Base-by-base conservation (phyloP, 1,140 invertebrate genomes). In the Drosophila equinoxialis region DNA sequence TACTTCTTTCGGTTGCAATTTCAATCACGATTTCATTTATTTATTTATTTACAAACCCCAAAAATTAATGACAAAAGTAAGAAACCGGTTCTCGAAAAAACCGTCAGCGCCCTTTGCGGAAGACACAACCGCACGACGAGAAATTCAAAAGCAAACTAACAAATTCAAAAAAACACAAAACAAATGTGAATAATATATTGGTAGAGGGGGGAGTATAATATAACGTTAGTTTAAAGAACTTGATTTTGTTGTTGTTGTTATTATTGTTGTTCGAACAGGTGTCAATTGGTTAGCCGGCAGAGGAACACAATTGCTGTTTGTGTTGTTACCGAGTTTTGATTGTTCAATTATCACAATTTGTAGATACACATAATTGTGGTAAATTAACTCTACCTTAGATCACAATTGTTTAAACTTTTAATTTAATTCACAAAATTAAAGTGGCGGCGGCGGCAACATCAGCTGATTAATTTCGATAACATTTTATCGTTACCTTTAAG, bases 121-220 rank as follows among this genome's bases (percentile, higher is more conserved):
- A 74, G 65, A 79, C 84, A 86, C 83, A 83, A 87, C 83, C 83
- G 84, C 55, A 89, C 63, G 65, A 74, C 73, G 74, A 69, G 70
- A 89, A 83, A 89, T 87, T 89, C 84, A 89, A 87, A 89, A 82
- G 72, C 74, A 69, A 89, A 89, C 79, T 86, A 51, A 51, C 45
- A 23, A 51, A 51, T 51, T 20, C 45, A 51, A 51, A 51, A 51
- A 51, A 8, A 23, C 8, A 51, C 8, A 48, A 51, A 23, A 51
- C 3, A 51, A 51, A 23, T 51, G 45, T 51, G 45, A 51, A 51
- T 20, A 51, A 51, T 23, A 48, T 20, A 6, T 48, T 20, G 14
- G 55, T 20, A 37, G 14, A 59, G 35, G 8, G 33, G 30, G 30
- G 30, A 30, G 30, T 30, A 5, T 6, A 30, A 59, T 63, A 77